Base-by-base conservation (phyloP, 2,888 invertebrate species). In the Epinotia brunnichana region DNA sequence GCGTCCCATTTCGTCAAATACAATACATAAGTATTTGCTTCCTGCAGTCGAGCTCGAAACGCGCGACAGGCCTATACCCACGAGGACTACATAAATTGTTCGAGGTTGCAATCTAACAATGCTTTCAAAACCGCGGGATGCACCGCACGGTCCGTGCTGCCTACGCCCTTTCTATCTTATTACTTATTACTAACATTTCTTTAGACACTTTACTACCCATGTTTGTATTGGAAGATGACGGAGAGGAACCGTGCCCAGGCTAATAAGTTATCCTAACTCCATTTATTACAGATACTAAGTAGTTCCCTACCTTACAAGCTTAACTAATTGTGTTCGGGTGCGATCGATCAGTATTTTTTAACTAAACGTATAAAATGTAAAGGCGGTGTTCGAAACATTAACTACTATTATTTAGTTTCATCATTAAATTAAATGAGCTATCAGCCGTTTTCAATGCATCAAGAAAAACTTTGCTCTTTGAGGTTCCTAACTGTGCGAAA, bases 351-450 rank as follows among this genome's bases (percentile, higher is more conserved):
- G n/a, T 59, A 17, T 29, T 48, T 68, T 57, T 68, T 15, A 21
- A 11, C 11, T 51, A 63, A 59, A 21, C 48, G 21, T 51, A 59
- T 59, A 60, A 62, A 62, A 56, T 57, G 62, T 21, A 51, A 62
- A 24, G 48, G 24, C 21, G 39, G 39, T 44, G 62, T 62, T 57
- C 10, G 17, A 57, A 17, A 66, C 61, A 59, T 77, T 75, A 72
- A 15, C 29, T n/a, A 35, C 59, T 73, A 74, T 79, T 75, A 77
- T 83, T 82, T 83, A 87, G 83, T 78, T 81, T 75, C 76, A 85
- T 88, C 87, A 87, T 92, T 90, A 90, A 91, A 91, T 86, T 86
- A 90, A 90, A 91, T 89, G 89, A 90, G 88, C 90, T 87, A 90
- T 91, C 89, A 89, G 87, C 75, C 80, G 86, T 82, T 87, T 90